Percentiles rank a stretch among this genome's conserved stretches.
phyloP scores from a whole-genome alignment of 2,888 invertebrate genomes.

The Cerceris ruficornis region DNA sequence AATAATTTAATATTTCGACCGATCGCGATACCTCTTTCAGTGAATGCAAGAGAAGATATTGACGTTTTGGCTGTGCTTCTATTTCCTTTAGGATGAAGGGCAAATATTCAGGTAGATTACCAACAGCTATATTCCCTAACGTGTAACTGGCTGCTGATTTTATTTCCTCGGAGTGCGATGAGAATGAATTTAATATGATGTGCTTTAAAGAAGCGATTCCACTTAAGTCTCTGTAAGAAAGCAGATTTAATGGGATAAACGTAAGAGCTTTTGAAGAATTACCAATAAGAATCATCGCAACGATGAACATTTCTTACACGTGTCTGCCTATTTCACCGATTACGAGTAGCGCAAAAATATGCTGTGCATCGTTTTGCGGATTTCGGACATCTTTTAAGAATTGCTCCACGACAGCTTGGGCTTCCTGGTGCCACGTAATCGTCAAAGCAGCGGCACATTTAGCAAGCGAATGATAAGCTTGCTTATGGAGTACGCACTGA shows the following conservation, averaged over 20 bases:
- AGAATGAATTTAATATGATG: conserved; percentile 93
- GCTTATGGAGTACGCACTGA: conserved; percentile 82
- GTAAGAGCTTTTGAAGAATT: not conserved
- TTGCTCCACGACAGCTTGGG: conserved; percentile 86
- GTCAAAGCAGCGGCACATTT: conserved; percentile 98
- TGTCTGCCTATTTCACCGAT: conserved; percentile 98
- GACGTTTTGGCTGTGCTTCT: conserved; percentile 95
- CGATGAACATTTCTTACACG: conserved; percentile 85
- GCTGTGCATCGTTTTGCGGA: conserved; percentile 89
- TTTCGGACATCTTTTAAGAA: conserved; percentile 89
- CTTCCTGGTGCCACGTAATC: conserved; percentile 89
- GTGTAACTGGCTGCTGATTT: conserved; percentile 99
- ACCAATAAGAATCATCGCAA: not conserved
- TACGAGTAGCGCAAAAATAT: conserved; percentile 96
- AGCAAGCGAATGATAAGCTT: conserved; percentile 97
- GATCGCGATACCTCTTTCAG: conserved; percentile 91
- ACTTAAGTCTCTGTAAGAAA: conserved; percentile 87
- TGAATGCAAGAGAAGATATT: conserved; percentile 97
- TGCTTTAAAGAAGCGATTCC: conserved; percentile 89
- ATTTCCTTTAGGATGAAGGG: conserved; percentile 97
- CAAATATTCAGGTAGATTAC: conserved; percentile 95
- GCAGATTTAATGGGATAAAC: not conserved
- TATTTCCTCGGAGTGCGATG: conserved; percentile 96
- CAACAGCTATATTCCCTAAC: conserved; percentile 97
- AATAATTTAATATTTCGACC: not conserved